These are phyloP conservation scores for Miltochrista miniata DNA, from an alignment of 2,888 invertebrate species.

Conservation along the genomic window DNA sequence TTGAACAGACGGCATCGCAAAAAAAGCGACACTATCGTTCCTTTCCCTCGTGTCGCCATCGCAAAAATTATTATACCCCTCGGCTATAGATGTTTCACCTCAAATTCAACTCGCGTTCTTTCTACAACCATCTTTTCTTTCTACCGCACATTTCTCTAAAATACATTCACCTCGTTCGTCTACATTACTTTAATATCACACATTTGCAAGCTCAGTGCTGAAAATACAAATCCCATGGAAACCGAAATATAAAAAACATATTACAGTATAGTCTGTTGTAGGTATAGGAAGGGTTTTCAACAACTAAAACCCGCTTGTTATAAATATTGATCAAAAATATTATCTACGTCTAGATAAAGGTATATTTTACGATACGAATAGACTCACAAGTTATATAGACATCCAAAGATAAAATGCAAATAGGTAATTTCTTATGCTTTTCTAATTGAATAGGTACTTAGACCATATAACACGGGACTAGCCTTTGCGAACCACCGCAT, in stretches of 20 bases:
- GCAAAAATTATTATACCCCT: too few species aligned
- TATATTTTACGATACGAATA: background rate
- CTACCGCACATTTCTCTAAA: conserved; percentile 3
- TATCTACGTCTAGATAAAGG: background rate
- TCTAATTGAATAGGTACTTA: conserved; percentile 12
- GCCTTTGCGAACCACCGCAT: too few species aligned
- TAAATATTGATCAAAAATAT: background rate
- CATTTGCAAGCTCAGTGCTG: conserved; percentile 14
- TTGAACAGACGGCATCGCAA: too few species aligned
- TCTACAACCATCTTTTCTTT: conserved; percentile 19
- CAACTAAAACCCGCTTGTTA: background rate
- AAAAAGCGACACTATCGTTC: too few species aligned
- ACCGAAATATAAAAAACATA: background rate
- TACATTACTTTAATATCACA: conserved; percentile 31
- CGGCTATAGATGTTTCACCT: too few species aligned
- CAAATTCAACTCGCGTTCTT: too few species aligned
- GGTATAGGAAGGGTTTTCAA: too few species aligned
- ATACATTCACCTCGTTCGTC: conserved; percentile 22
- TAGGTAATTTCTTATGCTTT: conserved; percentile 8
- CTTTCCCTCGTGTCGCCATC: too few species aligned
- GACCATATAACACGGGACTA: too few species aligned
- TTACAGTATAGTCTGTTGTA: background rate
- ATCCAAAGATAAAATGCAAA: conserved; percentile 36
- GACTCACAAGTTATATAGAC: conserved; percentile 14
- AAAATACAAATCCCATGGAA: conserved; percentile 8